Evolutionary conservation across 2,797 vertebrate genomes (phyloP).

Genomic region (Thunnus albacares): DNA sequence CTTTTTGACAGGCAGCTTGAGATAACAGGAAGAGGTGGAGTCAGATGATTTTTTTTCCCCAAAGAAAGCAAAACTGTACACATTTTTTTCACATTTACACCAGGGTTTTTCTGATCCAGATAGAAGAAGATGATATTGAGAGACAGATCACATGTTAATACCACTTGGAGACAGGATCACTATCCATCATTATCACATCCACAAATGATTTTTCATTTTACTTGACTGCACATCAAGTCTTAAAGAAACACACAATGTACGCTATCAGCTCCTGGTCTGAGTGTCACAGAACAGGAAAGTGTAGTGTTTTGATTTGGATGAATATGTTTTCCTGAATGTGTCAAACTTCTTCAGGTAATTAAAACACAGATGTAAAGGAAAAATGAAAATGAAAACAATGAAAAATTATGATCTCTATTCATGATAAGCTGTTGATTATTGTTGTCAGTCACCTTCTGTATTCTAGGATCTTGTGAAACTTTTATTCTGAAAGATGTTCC

Average conservation of each 20-base stretch:
- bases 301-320: not conserved
- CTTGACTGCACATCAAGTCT: not conserved
- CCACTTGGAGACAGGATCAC: not conserved
- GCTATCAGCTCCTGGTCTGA: not conserved
- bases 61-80: too few species aligned
- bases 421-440: not conserved
- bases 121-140: not conserved
- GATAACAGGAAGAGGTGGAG: too few species aligned
- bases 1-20: too few species aligned
- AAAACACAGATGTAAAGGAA: not conserved
- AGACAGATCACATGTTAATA: not conserved
- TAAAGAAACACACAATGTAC: not conserved
- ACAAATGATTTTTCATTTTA: not conserved
- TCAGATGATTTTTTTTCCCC: too few species aligned
- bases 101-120: too few species aligned
- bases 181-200: not conserved
- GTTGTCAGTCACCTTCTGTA: not conserved
- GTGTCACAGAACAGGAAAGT: not conserved
- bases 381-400: slow-evolving; percentile 14
- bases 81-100: too few species aligned
- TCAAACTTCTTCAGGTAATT: not conserved
- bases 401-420: not conserved
- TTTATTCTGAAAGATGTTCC: too few species aligned
- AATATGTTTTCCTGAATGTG: slow-evolving; percentile 8
- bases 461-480: not conserved